A percentile compares a stretch with the other conserved stretches of the same genome.
Evolutionary conservation across 2,888 invertebrate genomes (phyloP).

Genomic region (Conus canariensis): DNA sequence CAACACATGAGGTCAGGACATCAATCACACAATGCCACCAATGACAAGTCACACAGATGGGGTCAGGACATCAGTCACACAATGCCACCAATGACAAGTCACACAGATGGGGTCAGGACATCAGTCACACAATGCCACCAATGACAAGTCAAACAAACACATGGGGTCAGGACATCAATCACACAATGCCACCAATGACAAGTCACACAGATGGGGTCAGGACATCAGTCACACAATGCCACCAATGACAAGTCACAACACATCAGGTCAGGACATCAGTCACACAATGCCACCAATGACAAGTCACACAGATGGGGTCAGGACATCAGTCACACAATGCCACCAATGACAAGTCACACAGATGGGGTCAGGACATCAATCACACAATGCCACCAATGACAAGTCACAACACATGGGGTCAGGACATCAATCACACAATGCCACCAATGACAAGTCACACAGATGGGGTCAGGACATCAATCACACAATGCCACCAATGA

Average conservation of each 20-base stretch:
- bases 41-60: no score
- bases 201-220: conserved; percentile 51
- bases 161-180: no score
- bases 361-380: conserved; percentile 50
- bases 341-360: no score
- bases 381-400: not conserved
- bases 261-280: conserved; percentile 50
- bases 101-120: no score
- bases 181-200: no score
- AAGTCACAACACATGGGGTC: conserved; percentile 49
- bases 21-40: not conserved
- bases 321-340: not conserved
- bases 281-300: not conserved
- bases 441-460: no score
- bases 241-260: no score
- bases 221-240: not conserved
- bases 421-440: not conserved
- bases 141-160: no score
- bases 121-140: no score
- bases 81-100: no score
- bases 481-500: not conserved
- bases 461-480: conserved; percentile 50
- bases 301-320: conserved; percentile 50
- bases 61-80: conserved; percentile 51
- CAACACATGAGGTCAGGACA: conserved; percentile 51